phyloP scores from a whole-genome alignment of 2,797 vertebrate species.

The Cetoscarus ocellatus region DNA sequence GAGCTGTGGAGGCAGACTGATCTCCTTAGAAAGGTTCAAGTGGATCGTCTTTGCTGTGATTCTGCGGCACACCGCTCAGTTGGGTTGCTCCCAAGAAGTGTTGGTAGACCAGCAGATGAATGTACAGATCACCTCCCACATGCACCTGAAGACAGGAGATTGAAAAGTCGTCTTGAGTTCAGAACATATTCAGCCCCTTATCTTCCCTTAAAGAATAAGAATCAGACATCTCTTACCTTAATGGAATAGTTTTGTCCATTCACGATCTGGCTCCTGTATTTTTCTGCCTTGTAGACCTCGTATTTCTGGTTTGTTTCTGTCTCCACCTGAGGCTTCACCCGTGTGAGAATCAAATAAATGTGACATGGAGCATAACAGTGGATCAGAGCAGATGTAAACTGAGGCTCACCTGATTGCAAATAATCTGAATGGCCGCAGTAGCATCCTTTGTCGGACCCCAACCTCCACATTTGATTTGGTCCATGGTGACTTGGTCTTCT shows the following conservation, averaged over 20 bases:
- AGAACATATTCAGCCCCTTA: too few species aligned
- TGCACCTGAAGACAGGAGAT: not conserved
- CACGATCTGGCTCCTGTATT: not conserved
- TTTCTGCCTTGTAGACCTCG: accelerated
- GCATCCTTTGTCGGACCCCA: accelerated
- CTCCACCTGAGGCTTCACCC: not conserved
- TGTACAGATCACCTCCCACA: not conserved
- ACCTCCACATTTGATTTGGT: accelerated
- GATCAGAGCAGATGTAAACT: not conserved
- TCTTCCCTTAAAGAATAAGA: too few species aligned
- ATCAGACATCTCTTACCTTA: conserved; percentile 18
- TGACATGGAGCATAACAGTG: not conserved
- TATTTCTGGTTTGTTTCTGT: not conserved
- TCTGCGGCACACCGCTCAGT: not conserved
- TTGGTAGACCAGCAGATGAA: not conserved
- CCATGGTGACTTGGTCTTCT: not conserved
- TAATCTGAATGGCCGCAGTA: conserved; percentile 2
- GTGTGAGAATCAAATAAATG: not conserved
- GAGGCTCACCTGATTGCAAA: conserved; percentile 22
- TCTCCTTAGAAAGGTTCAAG: not conserved
- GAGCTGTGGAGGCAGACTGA: too few species aligned
- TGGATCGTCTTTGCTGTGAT: not conserved
- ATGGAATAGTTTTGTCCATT: not conserved
- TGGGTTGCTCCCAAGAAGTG: too few species aligned
- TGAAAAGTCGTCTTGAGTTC: too few species aligned